phyloP scores from a whole-genome alignment of 2,888 invertebrate species.

The Trypoxylon attenuatum region DNA sequence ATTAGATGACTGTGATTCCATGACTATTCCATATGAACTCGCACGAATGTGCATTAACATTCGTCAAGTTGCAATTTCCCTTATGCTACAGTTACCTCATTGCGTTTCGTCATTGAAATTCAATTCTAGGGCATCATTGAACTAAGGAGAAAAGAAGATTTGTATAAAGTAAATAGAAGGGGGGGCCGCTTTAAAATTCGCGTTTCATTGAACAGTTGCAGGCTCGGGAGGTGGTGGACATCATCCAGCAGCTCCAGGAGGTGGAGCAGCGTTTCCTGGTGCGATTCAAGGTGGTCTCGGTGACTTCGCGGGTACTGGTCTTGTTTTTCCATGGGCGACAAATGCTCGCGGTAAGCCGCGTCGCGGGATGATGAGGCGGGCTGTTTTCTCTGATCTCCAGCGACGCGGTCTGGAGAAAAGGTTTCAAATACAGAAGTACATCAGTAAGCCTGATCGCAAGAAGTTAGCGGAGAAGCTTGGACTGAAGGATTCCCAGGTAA shows the following conservation, averaged over 20 bases:
- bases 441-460: slow-evolving; percentile 98
- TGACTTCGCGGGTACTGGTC: slow-evolving; percentile 71
- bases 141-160: no score
- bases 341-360: slow-evolving; percentile 94
- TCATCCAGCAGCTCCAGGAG: slow-evolving; percentile 65
- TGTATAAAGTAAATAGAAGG: no score
- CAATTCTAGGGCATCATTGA: no score
- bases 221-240: slow-evolving; percentile 75
- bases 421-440: slow-evolving; percentile 98
- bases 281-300: slow-evolving; percentile 67
- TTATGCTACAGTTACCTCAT: no score
- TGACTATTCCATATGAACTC: no score
- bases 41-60: no score
- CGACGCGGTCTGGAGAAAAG: slow-evolving; percentile 95
- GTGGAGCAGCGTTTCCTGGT: slow-evolving; percentile 65
- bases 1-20: slow-evolving; percentile 59
- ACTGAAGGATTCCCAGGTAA: slow-evolving; percentile 97
- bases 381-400: slow-evolving; percentile 97
- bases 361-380: slow-evolving; percentile 96
- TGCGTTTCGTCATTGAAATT: no score
- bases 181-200: no score
- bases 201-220: no score
- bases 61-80: no score
- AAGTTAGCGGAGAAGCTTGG: slow-evolving; percentile 97
- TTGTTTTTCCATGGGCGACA: slow-evolving; percentile 91